phyloP scores from a whole-genome alignment of 2,888 invertebrate genomes.

The Sympetrum striolatum region DNA sequence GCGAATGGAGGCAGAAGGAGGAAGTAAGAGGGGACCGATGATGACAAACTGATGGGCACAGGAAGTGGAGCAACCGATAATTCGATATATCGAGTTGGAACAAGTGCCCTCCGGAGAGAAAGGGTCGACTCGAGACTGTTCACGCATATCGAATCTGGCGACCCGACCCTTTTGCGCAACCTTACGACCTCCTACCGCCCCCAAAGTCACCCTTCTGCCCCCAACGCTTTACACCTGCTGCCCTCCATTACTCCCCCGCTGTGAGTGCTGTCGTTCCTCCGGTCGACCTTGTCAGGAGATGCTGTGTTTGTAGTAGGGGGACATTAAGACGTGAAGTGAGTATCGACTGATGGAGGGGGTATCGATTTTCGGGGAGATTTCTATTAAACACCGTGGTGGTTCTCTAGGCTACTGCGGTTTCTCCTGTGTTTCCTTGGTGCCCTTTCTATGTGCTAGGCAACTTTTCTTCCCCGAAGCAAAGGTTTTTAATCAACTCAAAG shows the following conservation, averaged over 20 bases:
- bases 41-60: neutral
- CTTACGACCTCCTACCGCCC: neutral
- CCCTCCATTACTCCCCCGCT: neutral
- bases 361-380: neutral
- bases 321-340: neutral
- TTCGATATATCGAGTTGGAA: neutral
- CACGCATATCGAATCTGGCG: neutral
- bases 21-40: neutral
- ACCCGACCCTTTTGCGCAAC: neutral
- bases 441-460: too few relatives aligned
- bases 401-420: too few relatives aligned
- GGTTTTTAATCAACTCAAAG: too few relatives aligned
- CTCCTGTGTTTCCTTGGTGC: too few relatives aligned
- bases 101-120: neutral
- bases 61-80: neutral
- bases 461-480: too few relatives aligned
- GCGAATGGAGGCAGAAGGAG: neutral
- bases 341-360: neutral
- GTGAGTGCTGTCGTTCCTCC: neutral
- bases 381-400: neutral
- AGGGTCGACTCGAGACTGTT: neutral
- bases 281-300: neutral
- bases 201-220: neutral
- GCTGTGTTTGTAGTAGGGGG: neutral
- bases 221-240: neutral